Evolutionary conservation across 2,797 vertebrate genomes (phyloP).

Genomic region (Oophaga sylvatica): DNA sequence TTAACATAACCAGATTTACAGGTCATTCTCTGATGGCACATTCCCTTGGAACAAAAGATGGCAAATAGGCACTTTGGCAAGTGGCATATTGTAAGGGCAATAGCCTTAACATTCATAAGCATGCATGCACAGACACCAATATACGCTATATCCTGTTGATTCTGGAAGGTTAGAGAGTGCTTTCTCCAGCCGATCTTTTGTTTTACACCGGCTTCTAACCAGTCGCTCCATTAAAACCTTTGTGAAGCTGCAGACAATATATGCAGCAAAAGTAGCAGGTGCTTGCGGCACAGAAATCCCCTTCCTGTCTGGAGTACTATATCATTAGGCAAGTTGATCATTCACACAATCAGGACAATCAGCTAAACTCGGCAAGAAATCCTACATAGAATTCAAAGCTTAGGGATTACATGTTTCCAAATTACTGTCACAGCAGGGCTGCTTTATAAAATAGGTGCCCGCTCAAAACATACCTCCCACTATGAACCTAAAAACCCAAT

Average conservation of each 20-base stretch:
- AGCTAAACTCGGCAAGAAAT: conserved; percentile 60
- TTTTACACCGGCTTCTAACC: conserved; percentile 23
- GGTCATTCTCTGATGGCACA: no score
- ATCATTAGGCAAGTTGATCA: conserved; percentile 61
- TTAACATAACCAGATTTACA: no score
- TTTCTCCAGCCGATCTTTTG: not conserved
- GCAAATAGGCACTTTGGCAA: not conserved
- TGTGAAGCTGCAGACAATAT: conserved; percentile 21
- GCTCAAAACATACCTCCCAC: conserved; percentile 63
- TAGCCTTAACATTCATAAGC: not conserved
- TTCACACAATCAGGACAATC: conserved; percentile 62
- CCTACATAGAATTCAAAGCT: conserved; percentile 62
- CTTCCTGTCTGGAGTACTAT: conserved; percentile 52
- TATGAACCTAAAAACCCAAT: conserved; percentile 63
- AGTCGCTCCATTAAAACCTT: conserved; percentile 22
- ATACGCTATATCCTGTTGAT: not conserved
- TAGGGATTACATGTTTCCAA: conserved; percentile 61
- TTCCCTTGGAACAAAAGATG: no score
- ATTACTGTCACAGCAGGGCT: conserved; percentile 61
- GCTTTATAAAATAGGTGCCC: conserved; percentile 62
- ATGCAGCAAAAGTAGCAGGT: conserved; percentile 52
- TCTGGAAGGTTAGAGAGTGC: not conserved
- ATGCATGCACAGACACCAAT: not conserved
- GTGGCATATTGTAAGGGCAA: not conserved
- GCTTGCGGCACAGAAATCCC: conserved; percentile 14